These are phyloP conservation scores for Anagyrus pseudococci DNA, from an alignment of 2,888 invertebrate genomes.

Conservation along the genomic window DNA sequence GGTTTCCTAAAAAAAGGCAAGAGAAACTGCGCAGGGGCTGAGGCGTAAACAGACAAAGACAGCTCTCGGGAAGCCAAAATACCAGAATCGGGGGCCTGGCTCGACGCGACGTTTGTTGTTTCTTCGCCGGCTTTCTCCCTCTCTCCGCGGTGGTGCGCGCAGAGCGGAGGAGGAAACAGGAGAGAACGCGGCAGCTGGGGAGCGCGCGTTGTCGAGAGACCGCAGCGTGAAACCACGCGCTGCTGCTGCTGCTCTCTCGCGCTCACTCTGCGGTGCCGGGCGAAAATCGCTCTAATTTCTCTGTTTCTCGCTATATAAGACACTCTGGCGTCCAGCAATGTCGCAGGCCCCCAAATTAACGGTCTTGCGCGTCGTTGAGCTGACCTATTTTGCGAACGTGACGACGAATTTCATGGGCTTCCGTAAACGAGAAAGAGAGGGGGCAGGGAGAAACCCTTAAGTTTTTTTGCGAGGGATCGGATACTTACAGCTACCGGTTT, in stretches of 20 bases:
- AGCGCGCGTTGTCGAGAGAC: too few species aligned
- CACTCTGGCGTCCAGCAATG: conserved; percentile 5
- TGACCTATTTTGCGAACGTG: conserved; percentile 16
- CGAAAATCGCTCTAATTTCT: conserved; percentile 43
- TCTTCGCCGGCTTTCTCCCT: conserved; percentile 41
- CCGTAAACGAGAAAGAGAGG: too few species aligned
- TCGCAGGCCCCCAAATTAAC: conserved; percentile 25
- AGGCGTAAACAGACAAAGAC: conserved; percentile 26
- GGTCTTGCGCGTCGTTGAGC: conserved; percentile 6
- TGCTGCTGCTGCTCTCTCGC: background rate
- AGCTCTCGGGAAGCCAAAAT: conserved; percentile 42
- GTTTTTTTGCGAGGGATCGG: too few species aligned
- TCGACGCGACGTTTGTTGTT: conserved; percentile 45
- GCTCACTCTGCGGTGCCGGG: conserved; percentile 9
- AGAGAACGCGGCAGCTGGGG: conserved; percentile 24
- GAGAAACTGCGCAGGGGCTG: background rate
- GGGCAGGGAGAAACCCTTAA: too few species aligned
- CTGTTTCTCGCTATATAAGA: conserved; percentile 3
- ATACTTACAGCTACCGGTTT: conserved; percentile 18
- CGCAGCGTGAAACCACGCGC: conserved; percentile 27
- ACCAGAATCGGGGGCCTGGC: conserved; percentile 37
- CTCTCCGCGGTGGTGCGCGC: too few species aligned
- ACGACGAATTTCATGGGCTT: conserved; percentile 31
- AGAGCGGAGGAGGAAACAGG: too few species aligned
- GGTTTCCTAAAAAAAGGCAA: too few species aligned